Percentiles rank a stretch among this genome's conserved stretches.
Conservation (phyloP, 2,113 vertebrate genomes). For the Ictidomys tridecemlineatus region DNA sequence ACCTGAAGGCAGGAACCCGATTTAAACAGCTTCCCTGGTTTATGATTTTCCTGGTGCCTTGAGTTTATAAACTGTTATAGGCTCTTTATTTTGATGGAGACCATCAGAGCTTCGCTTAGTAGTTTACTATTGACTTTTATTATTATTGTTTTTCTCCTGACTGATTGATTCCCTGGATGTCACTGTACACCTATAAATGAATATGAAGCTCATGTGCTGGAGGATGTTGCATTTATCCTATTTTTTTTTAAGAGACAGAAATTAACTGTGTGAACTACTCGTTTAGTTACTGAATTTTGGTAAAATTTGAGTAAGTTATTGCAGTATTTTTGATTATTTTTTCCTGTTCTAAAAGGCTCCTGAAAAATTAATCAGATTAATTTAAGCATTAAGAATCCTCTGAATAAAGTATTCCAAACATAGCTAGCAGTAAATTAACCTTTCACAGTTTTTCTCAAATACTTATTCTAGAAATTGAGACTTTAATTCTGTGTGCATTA, state of each 20-base stretch:
- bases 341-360: background rate
- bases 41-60: conserved; percentile 1
- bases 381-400: conserved; percentile 55
- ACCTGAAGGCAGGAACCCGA: background rate
- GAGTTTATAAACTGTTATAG: conserved; percentile 31
- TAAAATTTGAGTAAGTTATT: conserved; percentile 26
- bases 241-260: conserved; percentile 24
- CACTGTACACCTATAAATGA: background rate
- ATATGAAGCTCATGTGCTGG: background rate
- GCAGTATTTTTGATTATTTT: background rate
- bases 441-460: conserved; percentile 26
- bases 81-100: conserved; percentile 35
- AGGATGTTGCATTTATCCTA: background rate
- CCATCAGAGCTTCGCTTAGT: background rate
- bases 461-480: conserved; percentile 50
- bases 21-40: background rate
- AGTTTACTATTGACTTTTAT: conserved; percentile 6
- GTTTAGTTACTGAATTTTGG: conserved; percentile 43
- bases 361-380: conserved; percentile 57
- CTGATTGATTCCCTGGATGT: conserved; percentile 30
- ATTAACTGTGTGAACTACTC: background rate
- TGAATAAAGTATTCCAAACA: conserved; percentile 27
- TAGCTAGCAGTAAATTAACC: conserved; percentile 14
- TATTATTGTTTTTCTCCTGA: background rate
- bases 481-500: conserved; percentile 53